A percentile compares a stretch with the other conserved stretches of the same genome.
Evolutionary conservation across 2,888 invertebrate genomes (phyloP).

Genomic region (Drosophila anomalata): DNA sequence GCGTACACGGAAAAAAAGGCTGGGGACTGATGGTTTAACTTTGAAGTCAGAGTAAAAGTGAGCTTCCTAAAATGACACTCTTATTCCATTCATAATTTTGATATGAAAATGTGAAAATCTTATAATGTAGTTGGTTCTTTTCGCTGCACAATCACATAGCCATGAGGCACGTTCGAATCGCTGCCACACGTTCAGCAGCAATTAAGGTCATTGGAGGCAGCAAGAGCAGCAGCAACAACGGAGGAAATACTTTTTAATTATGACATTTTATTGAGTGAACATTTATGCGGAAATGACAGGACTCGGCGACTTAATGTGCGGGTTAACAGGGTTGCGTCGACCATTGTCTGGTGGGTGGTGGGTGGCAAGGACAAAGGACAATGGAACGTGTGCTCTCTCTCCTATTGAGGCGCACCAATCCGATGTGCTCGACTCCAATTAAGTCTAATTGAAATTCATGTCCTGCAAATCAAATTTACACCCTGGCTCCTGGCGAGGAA

Average conservation of each 20-base stretch:
- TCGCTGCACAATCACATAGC: constrained; percentile 4
- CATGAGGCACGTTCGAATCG: constrained; percentile 60
- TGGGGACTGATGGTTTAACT: too few relatives aligned
- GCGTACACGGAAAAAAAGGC: constrained; percentile 15
- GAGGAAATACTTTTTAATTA: constrained; percentile 73
- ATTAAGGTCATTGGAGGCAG: constrained; percentile 73
- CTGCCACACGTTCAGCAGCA: constrained; percentile 75
- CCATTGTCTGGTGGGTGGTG: constrained; percentile 5
- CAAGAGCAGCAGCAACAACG: constrained; percentile 49
- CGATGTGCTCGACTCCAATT: constrained; percentile 18
- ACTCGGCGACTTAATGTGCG: constrained; percentile 38
- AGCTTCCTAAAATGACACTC: not conserved
- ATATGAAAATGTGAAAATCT: not conserved
- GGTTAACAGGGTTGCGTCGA: constrained; percentile 38
- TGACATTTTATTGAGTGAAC: constrained; percentile 77
- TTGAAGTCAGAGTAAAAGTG: too few relatives aligned
- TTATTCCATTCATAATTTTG: not conserved
- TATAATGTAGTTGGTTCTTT: not conserved
- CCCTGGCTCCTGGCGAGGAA: constrained; percentile 31
- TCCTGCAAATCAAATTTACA: constrained; percentile 26
- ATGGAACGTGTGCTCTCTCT: not conserved
- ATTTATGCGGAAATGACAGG: constrained; percentile 66
- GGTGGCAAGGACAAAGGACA: not conserved
- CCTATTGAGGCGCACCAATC: too few relatives aligned
- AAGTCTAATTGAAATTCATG: constrained; percentile 23